Evolutionary conservation across 2,797 vertebrate genomes (phyloP).

Genomic region (Odontamblyopus rebecca): DNA sequence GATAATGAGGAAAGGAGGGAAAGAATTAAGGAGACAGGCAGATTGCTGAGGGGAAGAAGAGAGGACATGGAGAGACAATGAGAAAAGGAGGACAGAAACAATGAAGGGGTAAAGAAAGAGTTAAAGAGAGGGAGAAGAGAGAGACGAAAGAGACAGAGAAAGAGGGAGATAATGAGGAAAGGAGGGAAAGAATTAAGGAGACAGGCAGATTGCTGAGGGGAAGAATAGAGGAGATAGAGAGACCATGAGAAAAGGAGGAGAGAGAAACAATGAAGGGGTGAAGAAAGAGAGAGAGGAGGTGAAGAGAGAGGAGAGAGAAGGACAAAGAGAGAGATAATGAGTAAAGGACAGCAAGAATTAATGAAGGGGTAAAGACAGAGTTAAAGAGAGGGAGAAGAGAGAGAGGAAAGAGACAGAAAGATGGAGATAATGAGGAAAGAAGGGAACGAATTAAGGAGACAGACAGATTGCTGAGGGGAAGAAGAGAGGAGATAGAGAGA

Average conservation of each 20-base stretch:
- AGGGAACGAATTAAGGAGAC: not conserved
- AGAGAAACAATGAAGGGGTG: too few relatives aligned
- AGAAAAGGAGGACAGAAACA: not conserved
- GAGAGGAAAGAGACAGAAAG: conserved; percentile 3
- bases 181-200: too few relatives aligned
- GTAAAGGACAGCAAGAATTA: not conserved
- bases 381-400: not conserved
- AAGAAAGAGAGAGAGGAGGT: not conserved
- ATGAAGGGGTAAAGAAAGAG: too few relatives aligned
- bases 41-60: not conserved
- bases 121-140: not conserved
- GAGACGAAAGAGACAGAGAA: too few relatives aligned
- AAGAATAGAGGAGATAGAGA: too few relatives aligned
- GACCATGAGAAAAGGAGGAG: too few relatives aligned
- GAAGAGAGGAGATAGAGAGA: not conserved
- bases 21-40: not conserved
- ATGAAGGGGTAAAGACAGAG: too few relatives aligned
- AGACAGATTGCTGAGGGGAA: too few relatives aligned
- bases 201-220: too few relatives aligned
- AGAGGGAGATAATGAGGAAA: too few relatives aligned
- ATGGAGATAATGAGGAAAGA: not conserved
- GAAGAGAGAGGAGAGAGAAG: not conserved
- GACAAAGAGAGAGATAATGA: not conserved
- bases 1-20: not conserved
- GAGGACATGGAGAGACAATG: not conserved